Conservation (phyloP, 2,888 invertebrate genomes). For the Cheilosia scutellata region DNA sequence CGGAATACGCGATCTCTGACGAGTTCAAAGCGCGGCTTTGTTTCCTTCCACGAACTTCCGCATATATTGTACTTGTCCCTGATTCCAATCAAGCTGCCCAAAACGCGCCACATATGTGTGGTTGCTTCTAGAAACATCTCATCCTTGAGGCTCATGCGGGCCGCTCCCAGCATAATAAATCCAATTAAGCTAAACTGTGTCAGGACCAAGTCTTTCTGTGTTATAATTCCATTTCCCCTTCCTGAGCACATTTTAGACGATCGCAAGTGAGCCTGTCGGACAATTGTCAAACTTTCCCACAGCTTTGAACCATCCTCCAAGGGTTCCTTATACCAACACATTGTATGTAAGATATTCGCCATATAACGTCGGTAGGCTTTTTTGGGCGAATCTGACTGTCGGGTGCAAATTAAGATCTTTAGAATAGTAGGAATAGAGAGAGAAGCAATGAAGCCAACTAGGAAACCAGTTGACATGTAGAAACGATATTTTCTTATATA, state of each 20-base stretch:
- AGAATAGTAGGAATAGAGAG: conserved; percentile 91
- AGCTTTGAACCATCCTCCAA: conserved; percentile 85
- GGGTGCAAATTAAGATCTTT: conserved; percentile 88
- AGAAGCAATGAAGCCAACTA: conserved; percentile 90
- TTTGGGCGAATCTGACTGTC: conserved; percentile 87
- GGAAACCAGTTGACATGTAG: conserved; percentile 87
- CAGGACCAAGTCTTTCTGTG: conserved; percentile 92
- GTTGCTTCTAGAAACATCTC: conserved; percentile 89
- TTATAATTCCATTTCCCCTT: conserved; percentile 86
- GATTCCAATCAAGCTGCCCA: conserved; percentile 92
- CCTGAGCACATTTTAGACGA: conserved; percentile 86
- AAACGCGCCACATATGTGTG: conserved; percentile 92
- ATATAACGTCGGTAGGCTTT: conserved; percentile 91
- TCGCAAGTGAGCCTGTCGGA: conserved; percentile 88
- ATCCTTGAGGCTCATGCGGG: conserved; percentile 87
- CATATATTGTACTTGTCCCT: conserved; percentile 92
- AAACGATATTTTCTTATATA: no score
- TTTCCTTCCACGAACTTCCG: conserved; percentile 87
- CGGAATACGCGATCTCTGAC: conserved; percentile 87
- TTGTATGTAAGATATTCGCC: conserved; percentile 90
- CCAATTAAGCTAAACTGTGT: conserved; percentile 96
- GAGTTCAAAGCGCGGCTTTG: conserved; percentile 85
- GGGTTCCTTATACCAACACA: conserved; percentile 88
- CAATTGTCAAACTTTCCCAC: conserved; percentile 88
- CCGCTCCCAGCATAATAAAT: conserved; percentile 87